These are phyloP conservation scores for Cavia porcellus DNA, from an alignment of 2,113 vertebrate genomes.

Conservation along the genomic window DNA sequence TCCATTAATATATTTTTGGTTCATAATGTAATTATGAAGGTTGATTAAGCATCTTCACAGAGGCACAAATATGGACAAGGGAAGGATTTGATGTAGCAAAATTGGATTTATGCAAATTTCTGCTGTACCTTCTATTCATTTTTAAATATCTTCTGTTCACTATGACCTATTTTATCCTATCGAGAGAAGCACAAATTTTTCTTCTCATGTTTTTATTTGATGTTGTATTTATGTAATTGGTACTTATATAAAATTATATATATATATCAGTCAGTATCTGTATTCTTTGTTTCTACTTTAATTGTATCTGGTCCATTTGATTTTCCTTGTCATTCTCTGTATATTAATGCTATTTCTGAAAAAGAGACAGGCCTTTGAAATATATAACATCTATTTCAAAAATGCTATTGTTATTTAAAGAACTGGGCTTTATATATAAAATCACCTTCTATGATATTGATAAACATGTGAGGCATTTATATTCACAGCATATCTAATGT, in stretches of 20 bases:
- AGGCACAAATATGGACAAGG: not conserved
- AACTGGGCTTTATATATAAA: not conserved
- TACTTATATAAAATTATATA: not conserved
- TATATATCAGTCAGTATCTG: not conserved
- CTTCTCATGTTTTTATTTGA: not conserved
- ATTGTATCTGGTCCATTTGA: not conserved
- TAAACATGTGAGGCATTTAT: not conserved
- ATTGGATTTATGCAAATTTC: not conserved
- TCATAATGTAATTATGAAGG: not conserved
- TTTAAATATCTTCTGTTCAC: not conserved
- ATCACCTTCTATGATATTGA: not conserved
- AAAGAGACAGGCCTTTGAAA: not conserved
- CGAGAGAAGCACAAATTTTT: rapidly evolving
- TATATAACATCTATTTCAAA: not conserved
- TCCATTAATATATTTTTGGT: not conserved
- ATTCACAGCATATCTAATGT: not conserved
- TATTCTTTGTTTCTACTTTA: not conserved
- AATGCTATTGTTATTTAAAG: not conserved
- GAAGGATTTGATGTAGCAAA: not conserved
- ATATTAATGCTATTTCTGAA: not conserved
- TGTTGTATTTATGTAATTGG: not conserved
- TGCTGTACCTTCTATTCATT: not conserved
- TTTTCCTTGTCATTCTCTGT: not conserved
- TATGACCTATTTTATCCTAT: not conserved
- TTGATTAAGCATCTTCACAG: not conserved